These are phyloP conservation scores for Stegana nigrithorax DNA, from an alignment of 2,888 invertebrate genomes.

Conservation along the genomic window DNA sequence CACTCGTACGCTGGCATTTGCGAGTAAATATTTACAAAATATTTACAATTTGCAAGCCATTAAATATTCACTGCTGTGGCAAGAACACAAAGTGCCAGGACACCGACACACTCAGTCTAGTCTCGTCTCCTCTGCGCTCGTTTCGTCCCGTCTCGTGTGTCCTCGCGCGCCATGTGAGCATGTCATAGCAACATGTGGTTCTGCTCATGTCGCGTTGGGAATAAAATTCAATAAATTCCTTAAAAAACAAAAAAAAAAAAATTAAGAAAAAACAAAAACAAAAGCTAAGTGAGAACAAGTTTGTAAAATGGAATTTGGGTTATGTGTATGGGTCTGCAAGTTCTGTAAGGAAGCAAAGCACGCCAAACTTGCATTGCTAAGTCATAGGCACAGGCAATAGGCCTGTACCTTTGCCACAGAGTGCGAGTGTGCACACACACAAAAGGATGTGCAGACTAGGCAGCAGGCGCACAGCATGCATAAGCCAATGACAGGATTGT, in stretches of 20 bases:
- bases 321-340: neutral
- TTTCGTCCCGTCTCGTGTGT: no score
- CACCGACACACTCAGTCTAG: neutral
- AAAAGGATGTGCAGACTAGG: neutral
- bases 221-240: neutral
- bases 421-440: conserved; percentile 17
- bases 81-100: neutral
- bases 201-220: neutral
- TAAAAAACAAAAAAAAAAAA: neutral
- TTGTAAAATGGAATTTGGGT: no score
- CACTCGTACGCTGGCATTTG: no score
- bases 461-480: neutral
- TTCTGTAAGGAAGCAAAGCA: neutral
- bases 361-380: neutral
- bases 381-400: no score
- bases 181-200: conserved; percentile 5
- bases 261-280: no score
- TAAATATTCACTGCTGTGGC: no score
- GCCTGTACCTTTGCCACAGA: neutral
- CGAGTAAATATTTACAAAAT: neutral
- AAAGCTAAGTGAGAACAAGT: no score
- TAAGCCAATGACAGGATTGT: no score
- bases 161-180: no score
- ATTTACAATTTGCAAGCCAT: neutral
- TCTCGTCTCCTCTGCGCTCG: no score